These are phyloP conservation scores for Frankliniella intonsa DNA, from an alignment of 2,888 invertebrate species.

Conservation along the genomic window DNA sequence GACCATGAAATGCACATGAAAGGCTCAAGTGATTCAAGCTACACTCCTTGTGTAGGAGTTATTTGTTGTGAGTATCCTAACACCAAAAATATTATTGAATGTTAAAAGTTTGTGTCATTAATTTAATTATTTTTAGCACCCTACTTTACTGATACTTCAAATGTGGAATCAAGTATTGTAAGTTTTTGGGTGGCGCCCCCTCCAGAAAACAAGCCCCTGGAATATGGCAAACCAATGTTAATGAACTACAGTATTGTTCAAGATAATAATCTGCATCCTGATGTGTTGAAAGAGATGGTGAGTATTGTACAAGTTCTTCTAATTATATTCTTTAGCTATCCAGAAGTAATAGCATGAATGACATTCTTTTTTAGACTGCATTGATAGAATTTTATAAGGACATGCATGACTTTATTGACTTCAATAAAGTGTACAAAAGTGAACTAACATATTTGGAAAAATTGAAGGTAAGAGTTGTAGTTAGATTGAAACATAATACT, in stretches of 20 bases:
- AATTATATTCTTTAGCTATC: not conserved
- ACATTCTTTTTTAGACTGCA: slow-evolving; percentile 53
- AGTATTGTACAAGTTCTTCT: slow-evolving; percentile 35
- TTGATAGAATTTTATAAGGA: slow-evolving; percentile 79
- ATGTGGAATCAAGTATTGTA: slow-evolving; percentile 75
- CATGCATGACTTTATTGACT: slow-evolving; percentile 62
- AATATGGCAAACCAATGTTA: slow-evolving; percentile 87
- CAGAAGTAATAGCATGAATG: not conserved
- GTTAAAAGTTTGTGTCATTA: not conserved
- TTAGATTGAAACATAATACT: slow-evolving; percentile 6
- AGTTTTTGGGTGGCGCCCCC: slow-evolving; percentile 97
- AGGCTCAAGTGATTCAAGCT: slow-evolving; percentile 84
- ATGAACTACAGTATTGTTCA: slow-evolving; percentile 80
- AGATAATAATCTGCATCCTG: slow-evolving; percentile 73
- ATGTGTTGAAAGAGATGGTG: slow-evolving; percentile 77
- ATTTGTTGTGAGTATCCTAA: slow-evolving; percentile 73
- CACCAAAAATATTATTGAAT: not conserved
- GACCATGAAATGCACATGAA: slow-evolving; percentile 95
- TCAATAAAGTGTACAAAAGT: slow-evolving; percentile 62
- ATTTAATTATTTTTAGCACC: slow-evolving; percentile 59
- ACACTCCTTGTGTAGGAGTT: slow-evolving; percentile 86
- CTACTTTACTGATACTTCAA: slow-evolving; percentile 69
- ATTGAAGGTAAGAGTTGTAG: slow-evolving; percentile 54
- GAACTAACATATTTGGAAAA: slow-evolving; percentile 78
- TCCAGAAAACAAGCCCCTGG: slow-evolving; percentile 83